phyloP scores from a whole-genome alignment of 2,888 invertebrate species.

The Amiota communis region DNA sequence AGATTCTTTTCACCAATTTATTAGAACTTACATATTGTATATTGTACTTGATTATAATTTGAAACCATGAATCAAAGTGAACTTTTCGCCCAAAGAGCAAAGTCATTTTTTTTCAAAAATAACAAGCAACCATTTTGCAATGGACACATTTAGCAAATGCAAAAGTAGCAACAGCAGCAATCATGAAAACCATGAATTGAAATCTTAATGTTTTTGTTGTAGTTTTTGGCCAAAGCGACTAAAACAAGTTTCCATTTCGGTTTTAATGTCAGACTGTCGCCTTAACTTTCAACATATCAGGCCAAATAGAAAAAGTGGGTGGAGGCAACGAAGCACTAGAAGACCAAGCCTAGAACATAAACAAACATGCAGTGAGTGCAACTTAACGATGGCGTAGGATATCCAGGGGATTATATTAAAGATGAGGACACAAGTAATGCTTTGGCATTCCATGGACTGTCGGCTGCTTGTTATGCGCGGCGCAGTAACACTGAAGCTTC shows the following conservation, averaged over 20 bases:
- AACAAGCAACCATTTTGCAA: conserved; percentile 18
- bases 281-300: background rate
- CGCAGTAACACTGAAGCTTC: no score
- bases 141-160: background rate
- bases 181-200: background rate
- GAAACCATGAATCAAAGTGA: background rate
- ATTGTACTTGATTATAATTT: background rate
- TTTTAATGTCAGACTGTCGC: conserved; percentile 21
- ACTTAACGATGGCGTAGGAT: background rate
- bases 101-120: conserved; percentile 16
- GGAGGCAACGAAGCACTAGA: background rate
- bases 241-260: conserved; percentile 17
- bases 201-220: background rate
- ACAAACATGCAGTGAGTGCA: background rate
- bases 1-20: no score
- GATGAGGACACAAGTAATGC: background rate
- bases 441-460: no score
- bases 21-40: no score
- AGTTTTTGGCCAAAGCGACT: background rate
- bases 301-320: conserved; percentile 2
- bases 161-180: background rate
- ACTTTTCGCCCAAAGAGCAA: background rate
- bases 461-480: no score
- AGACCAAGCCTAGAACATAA: background rate
- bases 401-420: conserved; percentile 8